Conservation (phyloP, 2,797 vertebrate species). For the Danio tinwini region DNA sequence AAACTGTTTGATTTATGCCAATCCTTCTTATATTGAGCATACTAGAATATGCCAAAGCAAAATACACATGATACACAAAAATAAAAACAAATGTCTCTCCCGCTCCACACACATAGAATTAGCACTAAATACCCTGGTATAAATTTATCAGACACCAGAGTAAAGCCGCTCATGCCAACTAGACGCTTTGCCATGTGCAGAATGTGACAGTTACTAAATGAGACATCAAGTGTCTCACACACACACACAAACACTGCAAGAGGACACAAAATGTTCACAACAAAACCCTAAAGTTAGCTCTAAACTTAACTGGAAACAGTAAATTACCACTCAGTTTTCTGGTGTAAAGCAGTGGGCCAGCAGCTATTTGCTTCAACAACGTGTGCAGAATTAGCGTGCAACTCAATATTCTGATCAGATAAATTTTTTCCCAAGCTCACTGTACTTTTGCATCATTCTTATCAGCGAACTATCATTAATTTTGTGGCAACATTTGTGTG, state of each 20-base stretch:
- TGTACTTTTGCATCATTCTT: no score
- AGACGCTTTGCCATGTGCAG: slow-evolving; percentile 46
- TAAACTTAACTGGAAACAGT: slow-evolving; percentile 32
- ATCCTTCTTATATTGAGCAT: neutral
- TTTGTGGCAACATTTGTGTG: no score
- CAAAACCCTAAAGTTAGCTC: slow-evolving; percentile 32
- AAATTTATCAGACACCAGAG: slow-evolving; percentile 15
- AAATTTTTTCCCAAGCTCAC: no score
- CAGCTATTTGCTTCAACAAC: slow-evolving; percentile 9
- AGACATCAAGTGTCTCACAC: slow-evolving; percentile 46
- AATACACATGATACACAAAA: neutral
- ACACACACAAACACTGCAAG: slow-evolving; percentile 7
- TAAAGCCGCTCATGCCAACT: slow-evolving; percentile 40
- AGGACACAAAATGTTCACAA: slow-evolving; percentile 49
- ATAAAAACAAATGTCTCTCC: neutral
- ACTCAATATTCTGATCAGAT: no score
- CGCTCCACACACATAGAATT: neutral
- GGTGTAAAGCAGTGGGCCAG: neutral
- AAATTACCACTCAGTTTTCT: slow-evolving; percentile 19
- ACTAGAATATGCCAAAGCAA: neutral
- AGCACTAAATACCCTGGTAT: neutral
- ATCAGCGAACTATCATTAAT: no score
- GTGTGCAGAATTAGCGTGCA: no score
- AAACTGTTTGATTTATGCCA: neutral
- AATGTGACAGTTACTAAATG: slow-evolving; percentile 52